Evolutionary conservation across 2,113 vertebrate genomes (phyloP).

Genomic region (Archocentrus centrarchus): DNA sequence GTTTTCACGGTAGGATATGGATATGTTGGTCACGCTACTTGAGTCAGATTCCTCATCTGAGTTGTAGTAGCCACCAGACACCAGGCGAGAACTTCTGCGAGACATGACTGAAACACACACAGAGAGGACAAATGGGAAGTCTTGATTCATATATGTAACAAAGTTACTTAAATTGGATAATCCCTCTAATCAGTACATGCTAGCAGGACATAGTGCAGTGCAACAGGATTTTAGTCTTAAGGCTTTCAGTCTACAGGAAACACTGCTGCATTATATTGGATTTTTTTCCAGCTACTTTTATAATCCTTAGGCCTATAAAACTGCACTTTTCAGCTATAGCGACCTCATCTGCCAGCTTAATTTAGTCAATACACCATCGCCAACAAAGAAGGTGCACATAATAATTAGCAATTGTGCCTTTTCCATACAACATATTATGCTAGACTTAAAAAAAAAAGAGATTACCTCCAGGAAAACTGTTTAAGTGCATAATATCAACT

Average conservation of each 20-base stretch:
- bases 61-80: slow-evolving; percentile 81
- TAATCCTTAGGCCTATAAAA: background rate
- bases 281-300: background rate
- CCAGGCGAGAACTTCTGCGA: slow-evolving; percentile 85
- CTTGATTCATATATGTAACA: background rate
- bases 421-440: background rate
- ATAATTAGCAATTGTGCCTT: background rate
- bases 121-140: background rate
- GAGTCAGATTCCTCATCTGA: slow-evolving; percentile 86
- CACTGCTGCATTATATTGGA: background rate
- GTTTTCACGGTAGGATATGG: slow-evolving; percentile 78
- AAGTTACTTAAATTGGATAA: background rate
- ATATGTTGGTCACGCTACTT: slow-evolving; percentile 68
- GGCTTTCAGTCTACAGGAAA: background rate
- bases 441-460: background rate
- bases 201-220: background rate
- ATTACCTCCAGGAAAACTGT: background rate
- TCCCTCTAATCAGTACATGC: background rate
- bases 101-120: slow-evolving; percentile 68
- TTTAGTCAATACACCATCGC: background rate
- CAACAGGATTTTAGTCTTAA: background rate
- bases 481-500: too few species aligned
- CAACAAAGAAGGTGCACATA: background rate
- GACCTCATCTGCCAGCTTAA: background rate
- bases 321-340: background rate